Evolutionary conservation across 2,888 invertebrate genomes (phyloP).

Genomic region (Scelioninae gen. 1): DNA sequence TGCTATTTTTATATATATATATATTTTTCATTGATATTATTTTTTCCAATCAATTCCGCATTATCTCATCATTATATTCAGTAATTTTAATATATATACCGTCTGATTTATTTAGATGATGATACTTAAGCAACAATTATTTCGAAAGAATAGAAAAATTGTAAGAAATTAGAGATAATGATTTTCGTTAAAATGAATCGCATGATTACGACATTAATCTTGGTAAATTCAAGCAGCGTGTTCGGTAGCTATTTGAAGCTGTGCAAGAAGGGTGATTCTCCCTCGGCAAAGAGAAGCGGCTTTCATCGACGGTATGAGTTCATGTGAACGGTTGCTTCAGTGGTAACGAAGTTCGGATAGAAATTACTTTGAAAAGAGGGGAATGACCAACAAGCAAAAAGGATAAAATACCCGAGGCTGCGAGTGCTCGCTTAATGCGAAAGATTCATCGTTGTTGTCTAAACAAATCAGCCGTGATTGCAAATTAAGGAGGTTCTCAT

Average conservation of each 20-base stretch:
- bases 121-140: too few relatives aligned
- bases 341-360: slow-evolving; percentile 68
- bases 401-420: slow-evolving; percentile 28
- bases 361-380: slow-evolving; percentile 66
- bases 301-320: slow-evolving; percentile 55
- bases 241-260: slow-evolving; percentile 50
- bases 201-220: slow-evolving; percentile 48
- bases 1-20: too few relatives aligned
- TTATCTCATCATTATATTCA: too few relatives aligned
- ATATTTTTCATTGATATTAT: too few relatives aligned
- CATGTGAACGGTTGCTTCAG: slow-evolving; percentile 61
- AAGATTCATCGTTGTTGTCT: slow-evolving; percentile 43
- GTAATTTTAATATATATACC: too few relatives aligned
- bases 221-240: slow-evolving; percentile 53
- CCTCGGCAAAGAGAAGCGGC: slow-evolving; percentile 45
- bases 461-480: slow-evolving; percentile 44
- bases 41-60: too few relatives aligned
- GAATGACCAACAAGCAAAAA: slow-evolving; percentile 64
- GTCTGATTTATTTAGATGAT: too few relatives aligned
- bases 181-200: slow-evolving; percentile 31
- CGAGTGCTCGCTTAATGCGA: slow-evolving; percentile 43
- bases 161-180: too few relatives aligned
- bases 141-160: too few relatives aligned
- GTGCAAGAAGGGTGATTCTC: slow-evolving; percentile 54
- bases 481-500: not conserved